phyloP scores from a whole-genome alignment of 1,140 invertebrate species.

The Radopholus similis region DNA sequence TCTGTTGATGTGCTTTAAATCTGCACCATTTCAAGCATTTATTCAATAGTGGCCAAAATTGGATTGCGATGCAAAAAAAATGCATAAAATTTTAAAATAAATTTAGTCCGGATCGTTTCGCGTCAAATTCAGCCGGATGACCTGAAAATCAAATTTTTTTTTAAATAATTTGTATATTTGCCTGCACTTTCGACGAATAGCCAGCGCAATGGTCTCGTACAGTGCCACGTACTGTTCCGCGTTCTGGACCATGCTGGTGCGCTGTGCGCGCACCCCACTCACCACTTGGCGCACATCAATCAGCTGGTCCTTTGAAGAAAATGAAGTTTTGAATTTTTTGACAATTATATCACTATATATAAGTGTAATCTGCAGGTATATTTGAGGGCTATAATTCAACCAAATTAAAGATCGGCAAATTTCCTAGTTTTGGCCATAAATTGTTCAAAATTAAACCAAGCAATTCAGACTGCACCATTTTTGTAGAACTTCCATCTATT shows the following conservation, averaged over 20 bases:
- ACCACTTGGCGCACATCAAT: slow-evolving; percentile 61
- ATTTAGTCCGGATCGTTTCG: too few relatives aligned
- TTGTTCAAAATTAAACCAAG: neutral
- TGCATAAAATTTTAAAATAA: too few relatives aligned
- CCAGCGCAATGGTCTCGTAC: slow-evolving; percentile 41
- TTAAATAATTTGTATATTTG: neutral
- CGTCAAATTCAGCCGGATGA: neutral
- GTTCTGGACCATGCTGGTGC: slow-evolving; percentile 63
- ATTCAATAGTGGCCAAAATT: too few relatives aligned
- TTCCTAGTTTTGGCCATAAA: too few relatives aligned
- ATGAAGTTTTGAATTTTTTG: neutral
- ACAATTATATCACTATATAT: too few relatives aligned
- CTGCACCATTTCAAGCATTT: too few relatives aligned
- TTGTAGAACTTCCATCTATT: neutral
- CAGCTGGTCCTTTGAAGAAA: slow-evolving; percentile 46
- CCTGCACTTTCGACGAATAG: slow-evolving; percentile 30
- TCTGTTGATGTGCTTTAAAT: too few relatives aligned
- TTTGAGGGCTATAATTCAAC: too few relatives aligned
- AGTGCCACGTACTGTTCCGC: slow-evolving; percentile 39
- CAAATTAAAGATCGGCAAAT: too few relatives aligned
- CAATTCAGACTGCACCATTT: neutral
- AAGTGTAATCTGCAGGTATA: too few relatives aligned
- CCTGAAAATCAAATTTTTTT: neutral
- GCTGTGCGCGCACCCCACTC: slow-evolving; percentile 59
- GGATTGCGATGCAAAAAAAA: too few relatives aligned